Base-by-base conservation (phyloP, 2,888 invertebrate genomes). In the Clepsis dumicolana region DNA sequence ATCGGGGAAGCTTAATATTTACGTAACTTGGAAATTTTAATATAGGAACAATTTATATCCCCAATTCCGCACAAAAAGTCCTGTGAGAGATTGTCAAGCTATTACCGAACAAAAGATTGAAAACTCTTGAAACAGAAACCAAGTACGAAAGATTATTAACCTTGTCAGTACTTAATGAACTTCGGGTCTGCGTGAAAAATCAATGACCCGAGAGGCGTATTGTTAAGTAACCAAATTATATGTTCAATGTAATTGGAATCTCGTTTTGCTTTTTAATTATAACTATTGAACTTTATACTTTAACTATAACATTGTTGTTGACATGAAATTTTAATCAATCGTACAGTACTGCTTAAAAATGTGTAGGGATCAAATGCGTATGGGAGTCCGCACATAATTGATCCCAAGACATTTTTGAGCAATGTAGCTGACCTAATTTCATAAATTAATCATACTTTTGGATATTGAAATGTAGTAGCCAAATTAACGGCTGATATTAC, bases 31-130 rank as follows among this genome's bases (percentile, higher is more conserved):
- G 21, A 2, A 5, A 32, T 16, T 27, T 48, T 32, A 21, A 60
- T 16, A 5, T 27, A 60, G 59, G 59, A 25, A 25, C 41, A 59
- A 16, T 41, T n/a, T n/a, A n/a, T 44, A 27, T 44, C 59, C 44
- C 1, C n/a, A n/a, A n/a, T n/a, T n/a, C 27, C 18, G 44, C 59
- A 44, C 5, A 18, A 41, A 29, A 41, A n/a, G 12, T 48, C 21
- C 5, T 29, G 29, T 48, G 14, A 29, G 54, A 32, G 21, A 35
- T 35, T 56, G 32, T 32, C 18, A 21, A 35, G 35, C 24, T 21
- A 32, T 35, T 56, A 14, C 12, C n/a, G 18, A 35, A 59, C 41
- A 41, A 59, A 25, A 38, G 38, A n/a, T 59, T 41, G 25, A 24
- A 57, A 38, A 16, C 38, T 38, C 48, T 48, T 21, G 21, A 21